phyloP scores from a whole-genome alignment of 2,888 invertebrate genomes.

The Pollenia labialis region DNA sequence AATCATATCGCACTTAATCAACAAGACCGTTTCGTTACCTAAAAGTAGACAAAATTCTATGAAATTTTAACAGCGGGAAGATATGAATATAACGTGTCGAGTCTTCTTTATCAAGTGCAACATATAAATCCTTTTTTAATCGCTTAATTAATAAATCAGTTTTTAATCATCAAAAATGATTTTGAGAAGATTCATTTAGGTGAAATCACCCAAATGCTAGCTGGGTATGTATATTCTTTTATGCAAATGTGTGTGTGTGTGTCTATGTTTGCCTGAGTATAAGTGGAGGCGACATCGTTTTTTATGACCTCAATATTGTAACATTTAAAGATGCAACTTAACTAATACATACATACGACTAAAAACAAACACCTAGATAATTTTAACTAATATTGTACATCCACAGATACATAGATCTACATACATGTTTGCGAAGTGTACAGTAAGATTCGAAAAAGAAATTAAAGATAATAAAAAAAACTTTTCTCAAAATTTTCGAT shows the following conservation, averaged over 20 bases:
- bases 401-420: not conserved
- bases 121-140: too few relatives aligned
- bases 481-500: not conserved
- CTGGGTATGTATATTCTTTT: not conserved
- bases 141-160: too few relatives aligned
- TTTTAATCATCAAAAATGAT: too few relatives aligned
- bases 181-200: too few relatives aligned
- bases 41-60: too few relatives aligned
- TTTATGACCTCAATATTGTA: constrained; percentile 62
- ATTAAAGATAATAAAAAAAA: not conserved
- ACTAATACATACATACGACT: constrained; percentile 14
- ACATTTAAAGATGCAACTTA: constrained; percentile 44
- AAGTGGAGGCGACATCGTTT: constrained; percentile 44
- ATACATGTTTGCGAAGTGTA: not conserved
- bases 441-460: not conserved
- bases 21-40: too few relatives aligned
- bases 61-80: too few relatives aligned
- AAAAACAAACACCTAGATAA: constrained; percentile 17
- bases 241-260: not conserved
- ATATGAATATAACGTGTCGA: too few relatives aligned
- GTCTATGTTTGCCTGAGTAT: not conserved
- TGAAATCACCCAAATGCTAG: too few relatives aligned
- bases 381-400: constrained; percentile 7
- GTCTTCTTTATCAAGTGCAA: too few relatives aligned
- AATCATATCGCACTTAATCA: too few relatives aligned